Conservation (phyloP, 2,113 vertebrate species). For the Centrocercus urophasianus region DNA sequence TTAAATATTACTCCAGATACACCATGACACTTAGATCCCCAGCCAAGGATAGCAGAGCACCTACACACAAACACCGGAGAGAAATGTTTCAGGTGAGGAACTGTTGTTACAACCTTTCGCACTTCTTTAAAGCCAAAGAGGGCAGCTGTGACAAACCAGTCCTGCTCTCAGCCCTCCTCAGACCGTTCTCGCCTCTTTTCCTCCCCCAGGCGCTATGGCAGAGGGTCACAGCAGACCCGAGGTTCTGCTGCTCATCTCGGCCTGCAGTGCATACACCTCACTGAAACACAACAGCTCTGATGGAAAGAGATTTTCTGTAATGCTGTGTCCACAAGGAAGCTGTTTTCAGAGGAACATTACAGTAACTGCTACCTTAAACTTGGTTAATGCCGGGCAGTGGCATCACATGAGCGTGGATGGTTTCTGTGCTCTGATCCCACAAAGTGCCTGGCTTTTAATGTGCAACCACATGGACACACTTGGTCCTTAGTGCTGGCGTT, state of each 20-base stretch:
- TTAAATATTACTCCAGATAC: neutral
- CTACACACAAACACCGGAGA: neutral
- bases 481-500: neutral
- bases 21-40: fast-evolving
- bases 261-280: fast-evolving
- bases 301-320: neutral
- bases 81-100: neutral
- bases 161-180: fast-evolving
- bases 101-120: neutral
- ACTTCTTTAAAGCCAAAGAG: neutral
- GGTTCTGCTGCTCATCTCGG: fast-evolving
- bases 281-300: fast-evolving
- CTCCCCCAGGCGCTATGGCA: fast-evolving
- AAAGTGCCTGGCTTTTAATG: fast-evolving
- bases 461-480: fast-evolving
- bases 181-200: neutral
- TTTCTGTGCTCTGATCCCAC: neutral
- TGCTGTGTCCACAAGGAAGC: neutral
- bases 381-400: neutral
- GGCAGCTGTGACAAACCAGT: fast-evolving
- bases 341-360: neutral
- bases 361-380: neutral
- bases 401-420: fast-evolving
- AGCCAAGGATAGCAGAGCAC: neutral
- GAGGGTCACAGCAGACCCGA: fast-evolving